These are phyloP conservation scores for Chrysolina americana DNA, from an alignment of 2,888 invertebrate species.

Conservation along the genomic window DNA sequence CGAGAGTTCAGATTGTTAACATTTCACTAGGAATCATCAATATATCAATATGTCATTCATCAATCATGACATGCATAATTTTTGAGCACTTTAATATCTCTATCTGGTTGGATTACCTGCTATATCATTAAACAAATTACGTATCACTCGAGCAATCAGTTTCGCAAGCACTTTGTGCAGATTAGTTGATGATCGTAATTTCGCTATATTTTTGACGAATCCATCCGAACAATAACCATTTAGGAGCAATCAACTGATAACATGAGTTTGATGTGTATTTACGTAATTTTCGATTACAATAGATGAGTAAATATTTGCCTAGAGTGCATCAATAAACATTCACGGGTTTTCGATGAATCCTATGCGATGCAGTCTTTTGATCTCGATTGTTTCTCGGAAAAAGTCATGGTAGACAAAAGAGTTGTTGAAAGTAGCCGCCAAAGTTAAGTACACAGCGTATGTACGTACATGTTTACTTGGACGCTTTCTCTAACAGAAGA, in stretches of 20 bases:
- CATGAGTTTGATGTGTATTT: neutral
- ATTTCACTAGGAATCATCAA: too few species aligned
- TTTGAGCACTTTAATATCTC: too few species aligned
- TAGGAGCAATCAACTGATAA: conserved; percentile 1
- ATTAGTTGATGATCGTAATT: too few species aligned
- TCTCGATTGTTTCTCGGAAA: conserved; percentile 18
- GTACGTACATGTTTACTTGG: conserved; percentile 32
- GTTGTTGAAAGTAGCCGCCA: conserved; percentile 33
- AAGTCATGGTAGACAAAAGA: conserved; percentile 14
- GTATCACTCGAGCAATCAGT: neutral
- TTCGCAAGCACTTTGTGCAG: too few species aligned
- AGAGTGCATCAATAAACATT: conserved; percentile 3
- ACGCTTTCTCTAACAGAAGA: conserved; percentile 8
- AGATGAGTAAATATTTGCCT: neutral
- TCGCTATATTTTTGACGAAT: neutral
- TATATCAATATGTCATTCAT: too few species aligned
- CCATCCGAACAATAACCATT: neutral
- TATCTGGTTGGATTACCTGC: too few species aligned
- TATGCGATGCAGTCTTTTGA: conserved; percentile 10
- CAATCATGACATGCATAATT: too few species aligned
- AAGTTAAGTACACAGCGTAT: conserved; percentile 33
- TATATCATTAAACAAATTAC: neutral
- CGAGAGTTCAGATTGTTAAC: too few species aligned
- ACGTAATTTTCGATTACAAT: conserved; percentile 1
- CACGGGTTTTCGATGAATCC: neutral